Conservation (phyloP, 2,888 invertebrate genomes). For the Podotricha telesiphe region DNA sequence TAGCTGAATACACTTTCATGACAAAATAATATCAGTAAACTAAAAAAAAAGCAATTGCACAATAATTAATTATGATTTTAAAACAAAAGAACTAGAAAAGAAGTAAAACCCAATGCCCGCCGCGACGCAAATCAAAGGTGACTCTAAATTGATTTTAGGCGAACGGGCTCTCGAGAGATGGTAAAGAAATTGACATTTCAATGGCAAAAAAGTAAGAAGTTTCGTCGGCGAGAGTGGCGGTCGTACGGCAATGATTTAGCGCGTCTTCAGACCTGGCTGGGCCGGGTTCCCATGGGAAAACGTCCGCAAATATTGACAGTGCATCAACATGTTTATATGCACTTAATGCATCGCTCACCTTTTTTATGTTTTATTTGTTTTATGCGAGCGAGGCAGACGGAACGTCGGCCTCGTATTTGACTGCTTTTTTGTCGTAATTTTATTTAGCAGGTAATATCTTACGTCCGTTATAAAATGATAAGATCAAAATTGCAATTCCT, state of each 20-base stretch:
- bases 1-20: neutral
- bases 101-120: constrained; percentile 38
- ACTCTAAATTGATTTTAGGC: constrained; percentile 66
- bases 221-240: constrained; percentile 56
- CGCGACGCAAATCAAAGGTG: constrained; percentile 49
- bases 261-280: constrained; percentile 51
- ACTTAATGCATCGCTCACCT: constrained; percentile 82
- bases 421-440: constrained; percentile 77
- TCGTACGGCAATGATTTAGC: constrained; percentile 71
- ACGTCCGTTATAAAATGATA: constrained; percentile 64
- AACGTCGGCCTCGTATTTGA: constrained; percentile 73
- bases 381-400: constrained; percentile 75
- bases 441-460: constrained; percentile 70
- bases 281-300: constrained; percentile 81
- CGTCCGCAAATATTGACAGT: constrained; percentile 82
- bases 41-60: constrained; percentile 24
- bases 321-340: constrained; percentile 82
- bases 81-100: constrained; percentile 41
- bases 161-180: constrained; percentile 50
- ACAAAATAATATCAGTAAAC: neutral
- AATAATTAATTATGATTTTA: constrained; percentile 37
- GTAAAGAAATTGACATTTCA: constrained; percentile 74
- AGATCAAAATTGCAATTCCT: constrained; percentile 43
- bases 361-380: constrained; percentile 80
- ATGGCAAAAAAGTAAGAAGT: constrained; percentile 75